Base-by-base conservation (phyloP, 2,797 vertebrate genomes). In the Hylomyscus alleni region DNA sequence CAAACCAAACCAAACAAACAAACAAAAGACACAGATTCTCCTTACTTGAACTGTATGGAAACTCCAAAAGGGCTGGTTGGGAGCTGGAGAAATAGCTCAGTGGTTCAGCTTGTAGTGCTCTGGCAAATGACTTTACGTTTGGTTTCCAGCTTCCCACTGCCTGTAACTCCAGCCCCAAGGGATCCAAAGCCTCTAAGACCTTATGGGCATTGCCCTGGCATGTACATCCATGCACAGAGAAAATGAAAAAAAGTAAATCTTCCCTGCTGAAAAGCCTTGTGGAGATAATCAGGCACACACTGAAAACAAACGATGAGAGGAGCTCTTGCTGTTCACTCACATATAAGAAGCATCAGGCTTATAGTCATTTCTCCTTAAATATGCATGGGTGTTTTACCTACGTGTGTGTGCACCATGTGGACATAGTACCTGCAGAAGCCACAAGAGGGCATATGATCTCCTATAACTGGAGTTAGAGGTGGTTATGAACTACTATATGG, bases 291-390 rank as follows among this genome's bases (percentile, higher is more conserved):
- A 52, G 14, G 37, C 20, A 96, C 6, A 76, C 62, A 88, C n/a
- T 92, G 34, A 37, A 95, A 93, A 91, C 58, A 83, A 90, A 89
- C 65, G 81, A n/a, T 34, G 37, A 83, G n/a, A 29, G 85, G 60
- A 73, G 6, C 13, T 13, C 62, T 89, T 88, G 20, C 40, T 50
- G 67, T 67, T 93, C 19, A 34, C 37, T 93, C 62, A 77, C 40
- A 88, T 54, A 54, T 34, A 65, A 84, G 60, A 72, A 84, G 67
- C 19, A 37, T 72, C 34, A 67, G 50, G 19, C 10, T 95, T 52
- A 92, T 52, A n/a, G 62, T 34, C 11, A 65, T 14, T 47, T 37
- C 37, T 24, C 40, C 44, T 82, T 56, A 4, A 62, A 34, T 34
- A 34, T 67, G 31, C 44, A 24, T 67, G 62, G 67, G 9, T n/a